A percentile compares a stretch with the other conserved stretches of the same genome.
These are phyloP conservation scores for Conus ventricosus DNA, from an alignment of 1,140 invertebrate species.

Conservation along the genomic window DNA sequence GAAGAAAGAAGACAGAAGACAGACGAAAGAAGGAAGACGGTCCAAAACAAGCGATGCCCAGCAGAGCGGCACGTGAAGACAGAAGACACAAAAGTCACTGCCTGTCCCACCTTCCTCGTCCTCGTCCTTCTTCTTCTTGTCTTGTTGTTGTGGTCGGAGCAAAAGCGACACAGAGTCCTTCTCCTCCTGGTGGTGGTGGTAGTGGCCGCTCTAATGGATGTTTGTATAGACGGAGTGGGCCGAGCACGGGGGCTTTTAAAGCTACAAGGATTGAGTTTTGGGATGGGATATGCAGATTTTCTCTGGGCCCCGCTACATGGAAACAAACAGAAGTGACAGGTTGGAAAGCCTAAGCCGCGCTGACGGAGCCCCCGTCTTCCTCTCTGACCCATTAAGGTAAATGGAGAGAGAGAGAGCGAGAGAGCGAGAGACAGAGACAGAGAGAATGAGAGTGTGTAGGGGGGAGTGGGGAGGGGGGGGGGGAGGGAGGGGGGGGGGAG, in stretches of 20 bases:
- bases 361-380: slow-evolving; percentile 30
- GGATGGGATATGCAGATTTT: slow-evolving; percentile 39
- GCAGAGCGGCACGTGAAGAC: neutral
- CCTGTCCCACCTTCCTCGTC: neutral
- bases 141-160: neutral
- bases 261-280: slow-evolving; percentile 42
- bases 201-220: slow-evolving; percentile 29
- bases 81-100: slow-evolving; percentile 27
- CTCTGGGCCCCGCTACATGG: slow-evolving; percentile 30
- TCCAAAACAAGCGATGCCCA: too few relatives aligned
- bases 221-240: slow-evolving; percentile 38
- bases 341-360: slow-evolving; percentile 33
- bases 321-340: slow-evolving; percentile 39
- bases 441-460: slow-evolving; percentile 22
- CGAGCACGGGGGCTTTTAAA: slow-evolving; percentile 37
- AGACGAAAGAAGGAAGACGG: too few relatives aligned
- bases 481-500: slow-evolving; percentile 44
- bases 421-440: neutral
- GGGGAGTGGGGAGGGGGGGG: slow-evolving; percentile 39
- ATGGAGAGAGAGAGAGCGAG: slow-evolving; percentile 45
- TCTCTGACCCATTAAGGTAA: slow-evolving; percentile 48
- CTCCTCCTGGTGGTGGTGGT: too few relatives aligned
- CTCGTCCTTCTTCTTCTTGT: neutral
- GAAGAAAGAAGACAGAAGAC: neutral
- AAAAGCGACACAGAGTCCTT: neutral